Base-by-base conservation (phyloP, 1,140 invertebrate species). In the Aethina tumida region DNA sequence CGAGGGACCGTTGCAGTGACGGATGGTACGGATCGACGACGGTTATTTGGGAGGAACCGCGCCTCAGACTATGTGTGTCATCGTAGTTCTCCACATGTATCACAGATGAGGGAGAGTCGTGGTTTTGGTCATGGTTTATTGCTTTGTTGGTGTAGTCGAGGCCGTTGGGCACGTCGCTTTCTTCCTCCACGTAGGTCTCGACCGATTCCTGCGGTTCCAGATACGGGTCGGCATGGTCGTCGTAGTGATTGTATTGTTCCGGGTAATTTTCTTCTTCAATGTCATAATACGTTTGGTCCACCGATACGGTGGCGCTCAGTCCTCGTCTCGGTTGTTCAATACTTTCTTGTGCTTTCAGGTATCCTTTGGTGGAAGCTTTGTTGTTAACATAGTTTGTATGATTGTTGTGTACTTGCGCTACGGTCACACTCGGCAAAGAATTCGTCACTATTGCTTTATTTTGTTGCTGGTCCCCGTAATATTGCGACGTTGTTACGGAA, bases 311-410 rank as follows among this genome's bases (percentile, higher is more conserved):
- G n/a, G 35, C n/a, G 18, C 4, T 26, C 3, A 36, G 25, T 17
- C 29, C 28, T n/a, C 16, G 27, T 26, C 22, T 14, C 3, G 14
- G 10, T 15, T 43, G 34, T 10, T 69, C 67, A 7, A 70, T 54
- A 10, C 64, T 64, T 8, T 65, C 61, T 40, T 65, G 66, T 46
- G 66, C 66, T 29, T 65, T 64, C 9, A 63, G 53, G 16, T 64
- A 65, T 5, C 50, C 58, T 30, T 52, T 51, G 16, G 9, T 42
- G 35, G 17, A 28, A 31, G 27, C 31, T 45, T 17, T 29, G 35
- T 34, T 38, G 38, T 50, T 52, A 39, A 38, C 31, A 5, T 42
- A n/a, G 2, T 28, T 30, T 17, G 34, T 49, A 9, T 51, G 38
- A n/a, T n/a, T n/a, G 34, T 51, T 47, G 35, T 36, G 38, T 26